Evolutionary conservation across 2,113 vertebrate genomes (phyloP), one percentile per base, ranked within the genome.

Genomic region (Calyptommatus sinebrachiatus): DNA sequence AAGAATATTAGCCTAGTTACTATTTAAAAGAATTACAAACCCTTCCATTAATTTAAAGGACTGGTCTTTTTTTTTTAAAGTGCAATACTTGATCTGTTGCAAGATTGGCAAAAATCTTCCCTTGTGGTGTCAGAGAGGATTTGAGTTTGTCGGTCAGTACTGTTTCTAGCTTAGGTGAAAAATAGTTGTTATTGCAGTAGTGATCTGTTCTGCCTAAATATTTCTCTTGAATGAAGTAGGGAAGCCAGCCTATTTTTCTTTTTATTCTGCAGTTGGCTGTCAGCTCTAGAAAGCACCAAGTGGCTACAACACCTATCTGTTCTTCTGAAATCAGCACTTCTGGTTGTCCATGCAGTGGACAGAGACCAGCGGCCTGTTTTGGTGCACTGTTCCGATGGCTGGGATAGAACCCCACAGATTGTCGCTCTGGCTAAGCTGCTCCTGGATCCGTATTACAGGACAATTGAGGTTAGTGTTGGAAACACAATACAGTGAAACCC

Each of bases 331-430:
- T 97, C 98, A 0, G 96, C 98, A 0, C 94, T 98, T 16, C 92
- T 99, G 1, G 98, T 98, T 9, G 96, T 99, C 71, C 97, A 98
- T 0, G 95, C 98, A 0, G 96, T 99, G 91, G 96, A 99, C 90
- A 86, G 97, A 22, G 98, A 99, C 87, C 97, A 96, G 90, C 91
- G 97, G 2, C 97, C 98, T 0, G 98, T 99, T 67, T 85, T 99
- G 87, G 98, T 97, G n/a, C 98, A 99, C 91, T 99, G 98, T 84
- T 99, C 98, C 0, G 98, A 99, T 0, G 98, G 98, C 87, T 99
- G 98, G 98, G 98, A 99, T 89, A 96, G 98, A 31, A 99, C 98
- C 0, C 98, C 98, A 5, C 98, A 99, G 94, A 99, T 99, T 0
- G 97, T 97, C 86, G 98, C 98, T 0, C 83, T 99, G 90, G 97